Evolutionary conservation across 2,797 vertebrate genomes (phyloP).

Genomic region (Natrix natrix): DNA sequence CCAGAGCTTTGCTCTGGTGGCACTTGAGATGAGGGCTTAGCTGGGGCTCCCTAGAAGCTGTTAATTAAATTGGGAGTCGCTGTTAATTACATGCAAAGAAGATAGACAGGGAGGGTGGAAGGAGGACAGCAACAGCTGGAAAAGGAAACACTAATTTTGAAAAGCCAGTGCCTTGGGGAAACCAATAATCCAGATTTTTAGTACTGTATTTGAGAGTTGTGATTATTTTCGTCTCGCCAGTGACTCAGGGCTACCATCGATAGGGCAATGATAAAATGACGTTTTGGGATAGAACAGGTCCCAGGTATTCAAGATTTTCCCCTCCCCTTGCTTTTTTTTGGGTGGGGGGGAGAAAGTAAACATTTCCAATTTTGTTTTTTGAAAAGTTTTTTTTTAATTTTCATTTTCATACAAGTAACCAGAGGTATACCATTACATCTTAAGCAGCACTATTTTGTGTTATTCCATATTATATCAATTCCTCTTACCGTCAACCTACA

Average conservation of each 20-base stretch:
- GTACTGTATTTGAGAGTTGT: neutral
- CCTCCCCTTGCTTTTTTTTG: no score
- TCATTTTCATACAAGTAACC: no score
- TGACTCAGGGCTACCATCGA: neutral
- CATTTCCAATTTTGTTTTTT: no score
- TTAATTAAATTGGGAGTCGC: slow-evolving; percentile 19
- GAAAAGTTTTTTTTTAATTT: neutral
- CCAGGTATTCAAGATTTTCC: neutral
- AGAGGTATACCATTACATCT: no score
- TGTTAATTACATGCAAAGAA: slow-evolving; percentile 1
- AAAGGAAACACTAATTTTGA: neutral
- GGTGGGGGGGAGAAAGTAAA: no score
- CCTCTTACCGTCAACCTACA: no score
- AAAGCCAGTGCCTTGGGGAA: neutral
- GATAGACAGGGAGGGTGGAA: neutral
- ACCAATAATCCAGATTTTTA: neutral
- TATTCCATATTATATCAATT: no score
- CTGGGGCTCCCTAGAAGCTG: neutral
- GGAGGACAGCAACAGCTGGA: neutral
- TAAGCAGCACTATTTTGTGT: no score
- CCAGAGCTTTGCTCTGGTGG: neutral
- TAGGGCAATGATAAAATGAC: neutral
- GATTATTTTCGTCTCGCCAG: neutral
- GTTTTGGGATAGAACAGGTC: neutral
- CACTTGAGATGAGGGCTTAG: neutral